phyloP scores from a whole-genome alignment of 2,888 invertebrate genomes.

The Scaptomyza parva region DNA sequence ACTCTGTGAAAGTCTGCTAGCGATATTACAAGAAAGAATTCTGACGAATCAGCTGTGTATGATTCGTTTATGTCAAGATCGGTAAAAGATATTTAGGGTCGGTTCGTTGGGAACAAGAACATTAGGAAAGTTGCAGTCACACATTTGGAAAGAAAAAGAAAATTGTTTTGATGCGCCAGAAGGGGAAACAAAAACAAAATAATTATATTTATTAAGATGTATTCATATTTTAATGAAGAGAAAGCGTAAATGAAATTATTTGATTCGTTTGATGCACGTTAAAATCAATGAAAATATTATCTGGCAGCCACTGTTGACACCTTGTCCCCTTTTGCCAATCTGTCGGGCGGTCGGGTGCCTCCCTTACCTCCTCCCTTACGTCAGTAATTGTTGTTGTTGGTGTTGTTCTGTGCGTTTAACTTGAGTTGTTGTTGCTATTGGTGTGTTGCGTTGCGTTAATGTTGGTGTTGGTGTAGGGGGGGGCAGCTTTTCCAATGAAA shows the following conservation, averaged over 20 bases:
- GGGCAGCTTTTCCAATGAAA: constrained; percentile 69
- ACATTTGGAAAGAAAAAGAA: too few species aligned
- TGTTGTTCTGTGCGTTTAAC: constrained; percentile 6
- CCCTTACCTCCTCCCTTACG: background rate
- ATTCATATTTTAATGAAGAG: background rate
- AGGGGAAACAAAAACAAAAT: background rate
- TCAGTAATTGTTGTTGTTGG: background rate
- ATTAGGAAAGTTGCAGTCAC: too few species aligned
- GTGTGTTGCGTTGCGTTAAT: constrained; percentile 1
- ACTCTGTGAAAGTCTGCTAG: too few species aligned
- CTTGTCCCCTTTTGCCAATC: constrained; percentile 57
- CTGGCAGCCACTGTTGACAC: constrained; percentile 39
- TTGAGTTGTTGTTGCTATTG: constrained; percentile 6
- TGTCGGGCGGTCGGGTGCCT: constrained; percentile 15
- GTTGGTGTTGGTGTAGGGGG: constrained; percentile 4
- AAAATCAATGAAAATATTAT: constrained; percentile 79
- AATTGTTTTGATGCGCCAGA: too few species aligned
- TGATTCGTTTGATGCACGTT: constrained; percentile 76
- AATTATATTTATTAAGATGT: background rate
- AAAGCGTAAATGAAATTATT: constrained; percentile 65
- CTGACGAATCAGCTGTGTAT: too few species aligned
- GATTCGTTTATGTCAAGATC: too few species aligned
- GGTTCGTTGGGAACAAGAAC: too few species aligned
- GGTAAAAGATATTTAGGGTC: too few species aligned
- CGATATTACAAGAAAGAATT: too few species aligned